These are phyloP conservation scores for Antheraea assamensis DNA, from an alignment of 2,888 invertebrate genomes.

Conservation along the genomic window DNA sequence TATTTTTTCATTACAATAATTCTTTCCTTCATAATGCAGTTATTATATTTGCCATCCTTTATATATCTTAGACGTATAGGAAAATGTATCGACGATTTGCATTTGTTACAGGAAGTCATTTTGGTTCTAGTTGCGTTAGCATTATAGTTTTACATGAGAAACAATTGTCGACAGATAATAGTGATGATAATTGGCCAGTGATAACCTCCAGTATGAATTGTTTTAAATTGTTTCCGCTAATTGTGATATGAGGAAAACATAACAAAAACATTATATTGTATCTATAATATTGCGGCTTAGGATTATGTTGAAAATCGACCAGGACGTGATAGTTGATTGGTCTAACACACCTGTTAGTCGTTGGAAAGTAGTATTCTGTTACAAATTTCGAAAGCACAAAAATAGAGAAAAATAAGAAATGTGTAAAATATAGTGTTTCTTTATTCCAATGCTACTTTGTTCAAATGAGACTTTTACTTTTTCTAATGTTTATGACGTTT, in stretches of 20 bases:
- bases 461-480: too few species aligned
- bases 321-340: not conserved
- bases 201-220: constrained; percentile 1
- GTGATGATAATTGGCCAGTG: not conserved
- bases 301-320: not conserved
- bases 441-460: not conserved
- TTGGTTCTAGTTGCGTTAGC: not conserved
- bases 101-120: not conserved
- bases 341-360: too few species aligned
- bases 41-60: not conserved
- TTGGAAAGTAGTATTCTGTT: too few species aligned
- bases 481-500: too few species aligned
- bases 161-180: not conserved
- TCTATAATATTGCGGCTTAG: not conserved
- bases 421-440: not conserved
- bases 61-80: not conserved
- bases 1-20: not conserved
- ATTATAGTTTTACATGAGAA: constrained; percentile 5
- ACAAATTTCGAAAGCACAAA: too few species aligned
- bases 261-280: not conserved
- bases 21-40: not conserved
- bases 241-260: constrained; percentile 1
- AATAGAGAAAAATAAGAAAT: not conserved
- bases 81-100: not conserved
- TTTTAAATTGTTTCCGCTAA: constrained; percentile 7